Evolutionary conservation across 2,888 invertebrate species (phyloP).

Genomic region (Epirrita christyi): DNA sequence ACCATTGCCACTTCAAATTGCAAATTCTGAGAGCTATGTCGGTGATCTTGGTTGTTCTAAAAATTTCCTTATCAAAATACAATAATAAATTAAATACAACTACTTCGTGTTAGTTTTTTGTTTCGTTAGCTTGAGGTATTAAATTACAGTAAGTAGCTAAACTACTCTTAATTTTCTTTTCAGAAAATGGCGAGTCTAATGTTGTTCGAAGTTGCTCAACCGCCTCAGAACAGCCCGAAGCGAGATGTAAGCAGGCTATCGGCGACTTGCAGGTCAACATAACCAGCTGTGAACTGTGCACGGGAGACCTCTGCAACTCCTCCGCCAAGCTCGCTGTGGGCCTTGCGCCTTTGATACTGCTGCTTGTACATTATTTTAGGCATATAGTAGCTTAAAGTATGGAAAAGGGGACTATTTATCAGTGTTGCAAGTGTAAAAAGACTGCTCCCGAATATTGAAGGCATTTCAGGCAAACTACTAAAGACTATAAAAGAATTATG

Average conservation of each 20-base stretch:
- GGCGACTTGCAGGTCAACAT: constrained; percentile 42
- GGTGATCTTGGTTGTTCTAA: too few species aligned
- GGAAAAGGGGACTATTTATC: background rate
- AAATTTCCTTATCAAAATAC: too few species aligned
- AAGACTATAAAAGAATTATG: too few species aligned
- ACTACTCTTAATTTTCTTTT: constrained; percentile 27
- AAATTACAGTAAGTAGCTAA: too few species aligned
- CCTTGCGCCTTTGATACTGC: constrained; percentile 13
- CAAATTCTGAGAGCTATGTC: too few species aligned
- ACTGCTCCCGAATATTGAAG: too few species aligned
- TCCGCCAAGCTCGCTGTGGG: constrained; percentile 40
- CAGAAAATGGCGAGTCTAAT: constrained; percentile 53
- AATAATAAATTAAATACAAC: too few species aligned
- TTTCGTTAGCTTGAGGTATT: too few species aligned
- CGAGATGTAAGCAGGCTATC: constrained; percentile 48
- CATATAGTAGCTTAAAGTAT: background rate
- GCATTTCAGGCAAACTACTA: too few species aligned
- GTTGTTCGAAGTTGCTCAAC: constrained; percentile 59
- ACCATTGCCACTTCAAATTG: too few species aligned
- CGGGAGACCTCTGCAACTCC: constrained; percentile 59
- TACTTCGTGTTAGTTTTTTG: too few species aligned
- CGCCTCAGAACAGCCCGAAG: constrained; percentile 39
- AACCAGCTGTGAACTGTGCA: constrained; percentile 52
- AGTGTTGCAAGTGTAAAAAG: background rate
- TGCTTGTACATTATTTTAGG: constrained; percentile 27